Percentiles rank a stretch among this genome's conserved stretches.
phyloP scores from a whole-genome alignment of 2,797 vertebrate species.

The Prionace glauca region DNA sequence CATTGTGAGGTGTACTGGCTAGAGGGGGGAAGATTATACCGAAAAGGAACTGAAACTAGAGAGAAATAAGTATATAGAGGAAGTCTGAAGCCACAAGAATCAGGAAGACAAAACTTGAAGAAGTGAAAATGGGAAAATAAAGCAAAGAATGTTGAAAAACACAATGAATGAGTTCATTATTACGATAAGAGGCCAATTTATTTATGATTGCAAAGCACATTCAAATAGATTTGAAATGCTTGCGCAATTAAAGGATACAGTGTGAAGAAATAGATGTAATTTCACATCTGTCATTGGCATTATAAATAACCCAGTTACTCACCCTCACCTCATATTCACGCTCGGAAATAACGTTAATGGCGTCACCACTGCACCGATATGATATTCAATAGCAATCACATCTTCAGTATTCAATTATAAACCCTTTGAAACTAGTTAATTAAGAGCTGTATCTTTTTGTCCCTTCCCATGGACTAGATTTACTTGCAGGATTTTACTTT shows the following conservation, averaged over 20 bases:
- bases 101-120: neutral
- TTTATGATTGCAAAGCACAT: too few relatives aligned
- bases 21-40: neutral
- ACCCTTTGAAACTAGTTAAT: neutral
- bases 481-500: neutral
- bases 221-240: neutral
- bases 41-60: neutral
- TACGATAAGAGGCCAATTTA: neutral
- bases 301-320: neutral
- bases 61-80: neutral
- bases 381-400: neutral
- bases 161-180: neutral
- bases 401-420: too few relatives aligned
- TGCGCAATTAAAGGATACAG: neutral
- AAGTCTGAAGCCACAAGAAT: neutral
- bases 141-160: neutral
- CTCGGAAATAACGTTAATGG: neutral
- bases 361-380: neutral
- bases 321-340: neutral
- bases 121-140: neutral
- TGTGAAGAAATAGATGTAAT: neutral
- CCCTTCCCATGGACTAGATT: neutral
- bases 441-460: neutral
- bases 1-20: neutral
- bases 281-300: neutral